Conservation (phyloP, 92 coral and sea anemone genomes). For the Scolanthus callimorphus region DNA sequence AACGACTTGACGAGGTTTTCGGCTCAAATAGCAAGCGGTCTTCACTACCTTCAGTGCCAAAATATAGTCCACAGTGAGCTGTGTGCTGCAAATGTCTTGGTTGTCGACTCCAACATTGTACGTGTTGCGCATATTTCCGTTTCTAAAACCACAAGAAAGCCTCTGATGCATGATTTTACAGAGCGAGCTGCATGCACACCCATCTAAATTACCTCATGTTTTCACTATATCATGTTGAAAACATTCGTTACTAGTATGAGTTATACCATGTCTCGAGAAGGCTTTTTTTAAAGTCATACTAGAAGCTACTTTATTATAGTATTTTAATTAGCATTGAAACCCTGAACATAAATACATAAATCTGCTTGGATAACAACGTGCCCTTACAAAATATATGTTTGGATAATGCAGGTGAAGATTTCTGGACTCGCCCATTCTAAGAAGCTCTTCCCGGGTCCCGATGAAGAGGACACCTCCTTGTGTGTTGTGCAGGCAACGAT, state of each 20-base stretch:
- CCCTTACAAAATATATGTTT: neutral
- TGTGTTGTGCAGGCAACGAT: constrained; percentile 1
- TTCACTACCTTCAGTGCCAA: constrained; percentile 23
- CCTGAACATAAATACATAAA: neutral
- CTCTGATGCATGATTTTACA: too few relatives aligned
- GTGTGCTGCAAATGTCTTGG: constrained; percentile 12
- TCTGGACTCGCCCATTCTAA: constrained; percentile 2
- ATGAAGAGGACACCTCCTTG: neutral
- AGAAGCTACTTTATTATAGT: too few relatives aligned
- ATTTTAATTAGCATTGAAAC: too few relatives aligned
- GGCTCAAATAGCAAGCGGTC: constrained; percentile 22
- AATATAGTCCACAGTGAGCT: constrained; percentile 26
- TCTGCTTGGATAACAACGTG: neutral
- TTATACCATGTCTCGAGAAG: too few relatives aligned
- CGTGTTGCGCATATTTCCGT: too few relatives aligned
- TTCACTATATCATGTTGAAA: too few relatives aligned
- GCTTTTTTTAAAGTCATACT: too few relatives aligned
- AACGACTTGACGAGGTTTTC: constrained; percentile 14
- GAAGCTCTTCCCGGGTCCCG: neutral
- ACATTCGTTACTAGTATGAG: too few relatives aligned
- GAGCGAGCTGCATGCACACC: too few relatives aligned
- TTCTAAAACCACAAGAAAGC: too few relatives aligned
- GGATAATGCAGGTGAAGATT: neutral
- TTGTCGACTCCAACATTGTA: constrained; percentile 17
- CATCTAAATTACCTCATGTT: too few relatives aligned